Evolutionary conservation across 2,888 invertebrate genomes (phyloP).

Genomic region (Lasioglossum morio): DNA sequence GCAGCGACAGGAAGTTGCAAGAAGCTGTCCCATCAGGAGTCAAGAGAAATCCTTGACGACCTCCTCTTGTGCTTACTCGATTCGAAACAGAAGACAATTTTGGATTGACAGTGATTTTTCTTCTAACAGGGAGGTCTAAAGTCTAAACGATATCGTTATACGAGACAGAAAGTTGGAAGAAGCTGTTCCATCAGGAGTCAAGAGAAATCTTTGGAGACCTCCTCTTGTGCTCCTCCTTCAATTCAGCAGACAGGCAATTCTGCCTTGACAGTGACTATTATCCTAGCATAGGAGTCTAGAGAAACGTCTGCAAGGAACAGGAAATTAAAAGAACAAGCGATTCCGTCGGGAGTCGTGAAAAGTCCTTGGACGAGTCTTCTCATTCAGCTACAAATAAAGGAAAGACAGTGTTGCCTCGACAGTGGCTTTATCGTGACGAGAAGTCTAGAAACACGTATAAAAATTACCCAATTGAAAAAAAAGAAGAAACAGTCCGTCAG

Average conservation of each 20-base stretch:
- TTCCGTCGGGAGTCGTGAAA: not conserved
- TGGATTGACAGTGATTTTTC: not conserved
- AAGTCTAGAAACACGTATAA: not conserved
- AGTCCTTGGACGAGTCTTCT: not conserved
- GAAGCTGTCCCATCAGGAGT: not conserved
- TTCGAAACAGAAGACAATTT: not conserved
- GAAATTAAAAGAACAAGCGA: not conserved
- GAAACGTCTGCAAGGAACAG: not conserved
- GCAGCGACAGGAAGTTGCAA: not conserved
- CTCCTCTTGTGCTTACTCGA: not conserved
- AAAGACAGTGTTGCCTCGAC: not conserved
- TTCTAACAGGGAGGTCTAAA: not conserved
- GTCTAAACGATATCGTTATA: not conserved
- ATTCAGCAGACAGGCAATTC: not conserved
- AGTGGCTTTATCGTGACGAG: not conserved
- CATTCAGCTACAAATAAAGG: not conserved
- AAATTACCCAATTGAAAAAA: not conserved
- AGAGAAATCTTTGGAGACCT: not conserved
- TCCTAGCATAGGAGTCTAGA: not conserved
- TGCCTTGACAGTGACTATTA: not conserved
- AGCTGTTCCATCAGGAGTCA: not conserved
- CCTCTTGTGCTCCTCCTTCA: not conserved
- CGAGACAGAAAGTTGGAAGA: not conserved
- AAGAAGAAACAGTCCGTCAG: not conserved
- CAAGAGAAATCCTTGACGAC: not conserved